Evolutionary conservation across 2,888 invertebrate genomes (phyloP).

Genomic region (Leucoptera coffeella): DNA sequence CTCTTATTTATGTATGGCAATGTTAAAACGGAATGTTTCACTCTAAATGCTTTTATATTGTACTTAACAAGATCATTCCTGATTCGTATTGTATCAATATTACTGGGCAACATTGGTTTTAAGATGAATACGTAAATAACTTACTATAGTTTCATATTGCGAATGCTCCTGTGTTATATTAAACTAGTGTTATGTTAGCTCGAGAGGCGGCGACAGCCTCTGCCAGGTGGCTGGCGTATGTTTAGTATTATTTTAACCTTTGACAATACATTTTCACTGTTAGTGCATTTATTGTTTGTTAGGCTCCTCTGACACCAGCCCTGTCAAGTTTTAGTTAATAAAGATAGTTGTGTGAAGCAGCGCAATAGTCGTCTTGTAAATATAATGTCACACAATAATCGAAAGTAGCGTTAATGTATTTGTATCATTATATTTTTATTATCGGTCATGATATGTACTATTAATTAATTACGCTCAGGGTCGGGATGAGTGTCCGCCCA

Average conservation of each 20-base stretch:
- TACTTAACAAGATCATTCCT: too few relatives aligned
- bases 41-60: too few relatives aligned
- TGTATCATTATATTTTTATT: constrained; percentile 54
- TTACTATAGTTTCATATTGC: constrained; percentile 33
- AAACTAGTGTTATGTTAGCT: constrained; percentile 20
- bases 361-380: constrained; percentile 30
- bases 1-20: too few relatives aligned
- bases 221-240: constrained; percentile 16
- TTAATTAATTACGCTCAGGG: constrained; percentile 25
- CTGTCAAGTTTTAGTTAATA: constrained; percentile 46
- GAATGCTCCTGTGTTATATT: constrained; percentile 12
- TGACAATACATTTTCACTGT: constrained; percentile 31
- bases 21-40: too few relatives aligned
- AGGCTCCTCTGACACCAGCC: constrained; percentile 38
- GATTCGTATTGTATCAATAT: too few relatives aligned
- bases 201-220: constrained; percentile 23
- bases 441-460: constrained; percentile 48
- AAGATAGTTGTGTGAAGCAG: constrained; percentile 21
- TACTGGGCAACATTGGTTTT: too few relatives aligned
- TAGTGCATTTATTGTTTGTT: constrained; percentile 30
- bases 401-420: constrained; percentile 50
- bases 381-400: constrained; percentile 53
- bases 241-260: constrained; percentile 24
- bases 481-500: too few relatives aligned
- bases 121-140: too few relatives aligned